Evolutionary conservation across 1,140 invertebrate species (phyloP).

Genomic region (Drosophila paulistorum): DNA sequence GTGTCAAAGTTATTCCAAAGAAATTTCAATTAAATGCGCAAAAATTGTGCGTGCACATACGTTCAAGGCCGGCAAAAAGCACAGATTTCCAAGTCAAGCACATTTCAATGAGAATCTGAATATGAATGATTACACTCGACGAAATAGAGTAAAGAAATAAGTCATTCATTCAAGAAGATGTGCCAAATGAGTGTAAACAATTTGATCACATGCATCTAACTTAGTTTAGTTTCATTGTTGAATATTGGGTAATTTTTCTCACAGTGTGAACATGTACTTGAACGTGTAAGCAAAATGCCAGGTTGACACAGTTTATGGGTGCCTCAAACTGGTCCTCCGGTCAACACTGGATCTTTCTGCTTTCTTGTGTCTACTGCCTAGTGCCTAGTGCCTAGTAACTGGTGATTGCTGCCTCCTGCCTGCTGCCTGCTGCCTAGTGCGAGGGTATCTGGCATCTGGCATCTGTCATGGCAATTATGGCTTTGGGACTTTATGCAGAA

Average conservation of each 20-base stretch:
- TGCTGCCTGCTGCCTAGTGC: background rate
- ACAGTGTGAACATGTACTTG: conserved; percentile 11
- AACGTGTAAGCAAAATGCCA: conserved; percentile 12
- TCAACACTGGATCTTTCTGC: conserved; percentile 2
- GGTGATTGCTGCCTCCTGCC: background rate
- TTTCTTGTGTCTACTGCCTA: background rate
- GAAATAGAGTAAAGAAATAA: background rate
- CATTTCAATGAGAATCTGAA: conserved; percentile 11
- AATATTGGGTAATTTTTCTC: background rate
- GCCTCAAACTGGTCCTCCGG: conserved; percentile 5
- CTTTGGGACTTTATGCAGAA: conserved; percentile 28
- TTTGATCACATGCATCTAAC: too few species aligned
- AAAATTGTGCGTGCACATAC: conserved; percentile 13
- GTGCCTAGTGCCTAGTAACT: background rate
- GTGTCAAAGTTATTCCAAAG: conserved; percentile 56
- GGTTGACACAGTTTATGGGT: conserved; percentile 14
- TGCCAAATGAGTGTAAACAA: too few species aligned
- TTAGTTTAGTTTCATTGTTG: too few species aligned
- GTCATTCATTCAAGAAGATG: too few species aligned
- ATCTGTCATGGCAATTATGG: conserved; percentile 23
- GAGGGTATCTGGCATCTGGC: background rate
- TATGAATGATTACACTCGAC: conserved; percentile 1
- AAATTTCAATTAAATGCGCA: conserved; percentile 59
- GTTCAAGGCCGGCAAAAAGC: conserved; percentile 1
- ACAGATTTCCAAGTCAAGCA: background rate